phyloP scores from a whole-genome alignment of 2,797 vertebrate genomes.

The Moxostoma hubbsi region DNA sequence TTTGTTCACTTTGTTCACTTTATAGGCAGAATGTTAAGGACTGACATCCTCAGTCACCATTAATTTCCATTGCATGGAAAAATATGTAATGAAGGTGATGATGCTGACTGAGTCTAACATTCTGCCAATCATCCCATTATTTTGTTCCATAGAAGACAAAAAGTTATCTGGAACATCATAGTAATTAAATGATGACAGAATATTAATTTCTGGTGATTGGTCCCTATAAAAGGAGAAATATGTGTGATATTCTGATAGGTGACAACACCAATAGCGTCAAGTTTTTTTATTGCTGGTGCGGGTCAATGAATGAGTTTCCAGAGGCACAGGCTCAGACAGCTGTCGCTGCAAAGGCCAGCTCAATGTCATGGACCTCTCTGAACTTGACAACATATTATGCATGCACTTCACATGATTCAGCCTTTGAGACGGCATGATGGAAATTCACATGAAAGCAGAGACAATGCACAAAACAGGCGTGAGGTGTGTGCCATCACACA shows the following conservation, averaged over 20 bases:
- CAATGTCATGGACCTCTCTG: not conserved
- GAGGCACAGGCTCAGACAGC: not conserved
- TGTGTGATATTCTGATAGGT: not conserved
- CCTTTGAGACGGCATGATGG: not conserved
- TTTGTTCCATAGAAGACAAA: too few relatives aligned
- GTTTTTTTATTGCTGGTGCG: not conserved
- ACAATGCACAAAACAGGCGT: not conserved
- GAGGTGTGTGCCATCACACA: not conserved
- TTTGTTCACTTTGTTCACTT: too few relatives aligned
- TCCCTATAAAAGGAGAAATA: not conserved
- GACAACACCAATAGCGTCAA: not conserved
- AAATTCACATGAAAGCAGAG: slow-evolving; percentile 1
- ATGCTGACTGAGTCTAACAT: too few relatives aligned
- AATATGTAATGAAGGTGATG: too few relatives aligned
- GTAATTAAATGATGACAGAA: too few relatives aligned
- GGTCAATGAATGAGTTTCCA: not conserved
- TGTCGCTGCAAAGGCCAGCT: not conserved
- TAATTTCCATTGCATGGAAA: too few relatives aligned
- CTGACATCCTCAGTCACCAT: too few relatives aligned
- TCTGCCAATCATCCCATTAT: too few relatives aligned
- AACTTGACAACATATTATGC: not conserved
- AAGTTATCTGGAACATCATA: too few relatives aligned
- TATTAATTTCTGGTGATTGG: too few relatives aligned
- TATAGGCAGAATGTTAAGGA: too few relatives aligned
- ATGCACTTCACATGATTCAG: slow-evolving; percentile 27